Percentiles rank a stretch among this genome's conserved stretches.
Conservation (phyloP, 2,888 invertebrate genomes). For the Parthenolecanium corni region DNA sequence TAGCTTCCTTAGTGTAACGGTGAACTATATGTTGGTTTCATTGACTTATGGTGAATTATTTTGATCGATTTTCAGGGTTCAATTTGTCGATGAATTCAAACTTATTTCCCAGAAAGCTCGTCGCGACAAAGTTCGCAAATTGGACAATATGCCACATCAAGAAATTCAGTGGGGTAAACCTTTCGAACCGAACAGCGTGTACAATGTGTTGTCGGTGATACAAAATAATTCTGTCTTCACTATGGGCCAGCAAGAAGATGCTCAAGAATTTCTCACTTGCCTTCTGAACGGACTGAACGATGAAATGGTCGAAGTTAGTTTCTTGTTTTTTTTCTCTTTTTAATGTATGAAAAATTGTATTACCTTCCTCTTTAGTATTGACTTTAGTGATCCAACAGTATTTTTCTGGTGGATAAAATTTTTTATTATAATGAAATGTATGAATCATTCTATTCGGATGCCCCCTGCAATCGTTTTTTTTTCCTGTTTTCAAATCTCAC, state of each 20-base stretch:
- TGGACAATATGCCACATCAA: conserved; percentile 39
- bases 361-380: background rate
- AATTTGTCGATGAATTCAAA: conserved; percentile 67
- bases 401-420: background rate
- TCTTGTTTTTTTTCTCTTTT: background rate
- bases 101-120: conserved; percentile 36
- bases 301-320: conserved; percentile 69
- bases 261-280: conserved; percentile 90
- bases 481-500: background rate
- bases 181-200: conserved; percentile 80
- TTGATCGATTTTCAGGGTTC: conserved; percentile 46
- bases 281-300: conserved; percentile 89
- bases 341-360: background rate
- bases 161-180: conserved; percentile 49
- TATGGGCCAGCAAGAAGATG: conserved; percentile 88
- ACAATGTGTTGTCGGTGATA: conserved; percentile 68
- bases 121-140: conserved; percentile 17
- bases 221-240: conserved; percentile 56
- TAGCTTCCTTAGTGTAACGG: background rate
- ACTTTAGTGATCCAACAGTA: background rate
- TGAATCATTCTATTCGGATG: too few relatives aligned
- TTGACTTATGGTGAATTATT: background rate
- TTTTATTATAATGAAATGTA: too few relatives aligned
- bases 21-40: background rate
- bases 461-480: too few relatives aligned